Percentiles rank a stretch among this genome's conserved stretches.
These are phyloP conservation scores for Diploscapter pachys DNA, from an alignment of 1,140 invertebrate species.

Conservation along the genomic window DNA sequence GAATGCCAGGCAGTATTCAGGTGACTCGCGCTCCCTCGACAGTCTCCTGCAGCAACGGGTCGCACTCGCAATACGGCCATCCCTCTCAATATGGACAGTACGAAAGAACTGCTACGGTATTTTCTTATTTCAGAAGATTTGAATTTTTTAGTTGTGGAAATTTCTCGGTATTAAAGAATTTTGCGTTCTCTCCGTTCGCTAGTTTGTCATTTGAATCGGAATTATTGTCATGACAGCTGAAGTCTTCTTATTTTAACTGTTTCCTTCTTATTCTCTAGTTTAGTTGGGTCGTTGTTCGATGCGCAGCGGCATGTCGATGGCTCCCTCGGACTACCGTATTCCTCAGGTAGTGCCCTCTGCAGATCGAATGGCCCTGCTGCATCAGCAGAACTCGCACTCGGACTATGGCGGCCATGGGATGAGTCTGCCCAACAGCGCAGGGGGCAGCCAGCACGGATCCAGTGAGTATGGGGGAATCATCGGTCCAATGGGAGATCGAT, in stretches of 20 bases:
- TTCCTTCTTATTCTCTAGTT: neutral
- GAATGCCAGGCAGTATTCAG: neutral
- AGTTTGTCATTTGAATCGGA: neutral
- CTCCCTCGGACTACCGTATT: neutral
- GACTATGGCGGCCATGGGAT: constrained; percentile 6
- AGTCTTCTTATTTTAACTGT: neutral
- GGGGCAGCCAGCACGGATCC: constrained; percentile 31
- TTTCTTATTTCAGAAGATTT: neutral
- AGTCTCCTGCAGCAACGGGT: constrained; percentile 4
- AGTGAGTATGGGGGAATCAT: constrained; percentile 16
- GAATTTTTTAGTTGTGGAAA: neutral
- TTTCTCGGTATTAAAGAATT: neutral
- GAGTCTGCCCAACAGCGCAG: neutral
- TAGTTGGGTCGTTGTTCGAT: constrained; percentile 5
- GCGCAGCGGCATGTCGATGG: neutral
- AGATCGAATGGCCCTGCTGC: neutral
- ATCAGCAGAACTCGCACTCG: neutral
- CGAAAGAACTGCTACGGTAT: neutral
- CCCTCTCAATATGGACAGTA: constrained; percentile 5
- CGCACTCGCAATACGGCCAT: neutral
- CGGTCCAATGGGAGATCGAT: neutral
- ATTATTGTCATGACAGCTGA: neutral
- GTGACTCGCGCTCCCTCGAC: constrained; percentile 10
- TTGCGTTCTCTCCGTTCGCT: neutral
- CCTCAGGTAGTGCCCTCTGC: neutral